Base-by-base conservation (phyloP, 2,113 vertebrate genomes). In the Cettia cetti region DNA sequence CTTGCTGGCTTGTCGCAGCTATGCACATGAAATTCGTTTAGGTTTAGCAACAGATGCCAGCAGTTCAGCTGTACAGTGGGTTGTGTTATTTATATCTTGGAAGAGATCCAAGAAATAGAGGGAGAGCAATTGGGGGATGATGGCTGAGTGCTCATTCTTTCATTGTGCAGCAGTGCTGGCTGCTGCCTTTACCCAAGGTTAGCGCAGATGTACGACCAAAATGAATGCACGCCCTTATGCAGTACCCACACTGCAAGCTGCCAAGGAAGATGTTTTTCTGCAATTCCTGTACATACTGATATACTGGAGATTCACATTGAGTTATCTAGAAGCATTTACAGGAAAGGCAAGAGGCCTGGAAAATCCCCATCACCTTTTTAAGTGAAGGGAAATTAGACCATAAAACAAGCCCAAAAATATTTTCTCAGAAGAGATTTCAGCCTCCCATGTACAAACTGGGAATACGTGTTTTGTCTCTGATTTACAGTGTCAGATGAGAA, bases 171-270 rank as follows among this genome's bases (percentile, higher is more conserved):
- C 28, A 80, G 18, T 1, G 4, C 65, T 69, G 44, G 45, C 54
- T 76, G 23, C 76, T 59, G 45, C 47, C 82, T 0, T 26, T 44
- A 79, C 15, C 14, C 40, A 33, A 35, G 9, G 30, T 74, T 57
- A 86, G 47, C 0, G 0, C 3, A 22, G 61, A 57, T 54, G 13
- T 71, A 20, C 0, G 0, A 69, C 30, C 15, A 57, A 85, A 94
- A 80, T 3, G 5, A 54, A 53, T 0, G 7, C 0, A 1, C 54
- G 65, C 59, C 61, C 70, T 61, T 39, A 37, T 15, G 35, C 63
- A 80, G 79, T 45, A 82, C 10, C 23, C 45, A 15, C 33, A 26
- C 23, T 2, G 6, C 15, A 64, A 69, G 30, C 16, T 80, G 66
- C 15, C 42, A 40, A 66, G 26, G 35, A 79, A 79, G 22, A 50